Evolutionary conservation across 1,140 invertebrate species (phyloP).

Genomic region (Amphibalanus amphitrite): DNA sequence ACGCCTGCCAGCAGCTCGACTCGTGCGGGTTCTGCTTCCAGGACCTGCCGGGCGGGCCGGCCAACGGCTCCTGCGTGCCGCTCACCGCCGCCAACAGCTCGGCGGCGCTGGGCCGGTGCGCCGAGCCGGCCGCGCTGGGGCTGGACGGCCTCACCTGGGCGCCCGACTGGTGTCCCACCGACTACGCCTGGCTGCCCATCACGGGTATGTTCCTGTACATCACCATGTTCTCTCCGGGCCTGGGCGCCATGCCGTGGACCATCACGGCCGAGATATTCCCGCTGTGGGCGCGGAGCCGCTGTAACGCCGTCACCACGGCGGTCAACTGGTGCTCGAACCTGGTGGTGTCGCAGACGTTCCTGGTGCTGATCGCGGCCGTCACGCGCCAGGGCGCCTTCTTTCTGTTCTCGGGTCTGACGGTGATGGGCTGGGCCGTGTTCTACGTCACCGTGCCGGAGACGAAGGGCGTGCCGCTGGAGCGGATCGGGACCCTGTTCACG

Average conservation of each 20-base stretch:
- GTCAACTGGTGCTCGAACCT: slow-evolving; percentile 42
- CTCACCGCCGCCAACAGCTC: not conserved
- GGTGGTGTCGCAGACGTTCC: slow-evolving; percentile 40
- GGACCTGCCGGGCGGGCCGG: not conserved
- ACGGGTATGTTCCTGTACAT: slow-evolving; percentile 32
- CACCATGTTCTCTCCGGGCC: slow-evolving; percentile 23
- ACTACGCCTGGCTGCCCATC: slow-evolving; percentile 33
- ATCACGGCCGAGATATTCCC: slow-evolving; percentile 47
- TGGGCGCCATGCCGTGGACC: slow-evolving; percentile 47
- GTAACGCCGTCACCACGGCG: slow-evolving; percentile 37
- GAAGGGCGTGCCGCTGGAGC: slow-evolving; percentile 34
- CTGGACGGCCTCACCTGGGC: slow-evolving; percentile 19
- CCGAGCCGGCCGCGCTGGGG: slow-evolving; percentile 14
- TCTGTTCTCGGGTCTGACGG: slow-evolving; percentile 32
- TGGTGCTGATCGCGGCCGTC: slow-evolving; percentile 24
- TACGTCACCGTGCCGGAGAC: slow-evolving; percentile 37
- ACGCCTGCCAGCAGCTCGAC: not conserved
- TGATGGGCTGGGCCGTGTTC: slow-evolving; percentile 31
- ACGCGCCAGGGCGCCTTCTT: slow-evolving; percentile 32
- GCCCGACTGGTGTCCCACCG: slow-evolving; percentile 32
- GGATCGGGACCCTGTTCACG: slow-evolving; percentile 32
- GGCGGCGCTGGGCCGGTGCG: slow-evolving; percentile 9
- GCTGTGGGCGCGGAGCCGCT: slow-evolving; percentile 38
- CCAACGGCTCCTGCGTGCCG: not conserved
- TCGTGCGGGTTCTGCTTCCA: not conserved